These are phyloP conservation scores for Chrysina gloriosa DNA, from an alignment of 2,888 invertebrate species.

Conservation along the genomic window DNA sequence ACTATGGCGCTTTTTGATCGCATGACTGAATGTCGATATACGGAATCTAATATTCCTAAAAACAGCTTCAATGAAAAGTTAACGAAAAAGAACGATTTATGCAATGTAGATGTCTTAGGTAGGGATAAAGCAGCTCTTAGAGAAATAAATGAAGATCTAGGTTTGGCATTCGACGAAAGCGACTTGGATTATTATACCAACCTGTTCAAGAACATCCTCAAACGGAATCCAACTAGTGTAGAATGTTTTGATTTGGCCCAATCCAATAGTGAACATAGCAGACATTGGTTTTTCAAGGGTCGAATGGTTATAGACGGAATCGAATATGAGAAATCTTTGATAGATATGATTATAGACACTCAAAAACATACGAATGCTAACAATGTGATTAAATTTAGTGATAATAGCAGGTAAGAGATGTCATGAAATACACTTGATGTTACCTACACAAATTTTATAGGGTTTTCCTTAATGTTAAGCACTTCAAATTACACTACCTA, in stretches of 20 bases:
- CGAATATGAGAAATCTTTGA: conserved; percentile 82
- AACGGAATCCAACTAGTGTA: conserved; percentile 95
- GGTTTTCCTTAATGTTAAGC: no score
- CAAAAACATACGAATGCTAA: conserved; percentile 87
- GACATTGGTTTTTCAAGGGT: conserved; percentile 99
- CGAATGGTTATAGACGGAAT: conserved; percentile 85
- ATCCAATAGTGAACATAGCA: conserved; percentile 97
- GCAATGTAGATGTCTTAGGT: conserved; percentile 83
- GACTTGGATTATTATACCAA: conserved; percentile 92
- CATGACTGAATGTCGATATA: conserved; percentile 94
- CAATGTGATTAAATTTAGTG: conserved; percentile 96
- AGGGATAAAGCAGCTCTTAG: conserved; percentile 84
- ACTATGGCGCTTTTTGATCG: conserved; percentile 82
- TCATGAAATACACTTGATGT: neutral
- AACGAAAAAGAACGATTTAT: conserved; percentile 78
- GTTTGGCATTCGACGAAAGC: conserved; percentile 93
- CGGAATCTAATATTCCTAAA: conserved; percentile 72
- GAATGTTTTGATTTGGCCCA: conserved; percentile 98
- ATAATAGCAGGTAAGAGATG: conserved; percentile 89
- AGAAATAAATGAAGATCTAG: conserved; percentile 72
- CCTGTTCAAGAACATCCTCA: conserved; percentile 83
- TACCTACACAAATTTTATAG: no score
- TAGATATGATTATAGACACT: conserved; percentile 93
- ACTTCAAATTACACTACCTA: no score
- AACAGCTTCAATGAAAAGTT: conserved; percentile 76